Percentiles rank a stretch among this genome's conserved stretches.
These are phyloP conservation scores for Crossocerus cetratus DNA, from an alignment of 2,888 invertebrate genomes.

Conservation along the genomic window DNA sequence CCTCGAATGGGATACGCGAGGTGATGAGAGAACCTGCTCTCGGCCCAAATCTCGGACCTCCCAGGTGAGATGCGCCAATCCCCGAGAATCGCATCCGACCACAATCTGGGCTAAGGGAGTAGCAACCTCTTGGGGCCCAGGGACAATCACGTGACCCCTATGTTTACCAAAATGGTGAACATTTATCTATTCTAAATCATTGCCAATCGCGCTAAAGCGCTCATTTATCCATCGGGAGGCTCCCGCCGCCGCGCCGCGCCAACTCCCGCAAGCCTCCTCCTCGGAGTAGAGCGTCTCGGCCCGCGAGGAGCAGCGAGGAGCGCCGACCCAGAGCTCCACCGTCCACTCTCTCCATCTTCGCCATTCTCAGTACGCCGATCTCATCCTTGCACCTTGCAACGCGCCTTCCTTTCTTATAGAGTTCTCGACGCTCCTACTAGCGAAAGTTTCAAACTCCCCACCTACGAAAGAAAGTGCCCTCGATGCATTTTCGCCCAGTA, in stretches of 20 bases:
- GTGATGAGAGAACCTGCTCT: conserved; percentile 57
- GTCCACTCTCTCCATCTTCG: neutral
- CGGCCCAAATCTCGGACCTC: conserved; percentile 60
- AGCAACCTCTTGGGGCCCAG: conserved; percentile 65
- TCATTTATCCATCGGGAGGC: neutral
- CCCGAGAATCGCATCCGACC: conserved; percentile 47
- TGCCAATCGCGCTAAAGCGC: too few species aligned
- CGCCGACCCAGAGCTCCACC: too few species aligned
- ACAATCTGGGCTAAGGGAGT: conserved; percentile 67
- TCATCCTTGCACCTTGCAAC: conserved; percentile 6
- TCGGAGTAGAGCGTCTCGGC: too few species aligned
- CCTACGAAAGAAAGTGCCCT: conserved; percentile 46
- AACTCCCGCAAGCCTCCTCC: too few species aligned
- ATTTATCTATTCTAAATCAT: conserved; percentile 49
- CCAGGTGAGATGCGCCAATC: conserved; percentile 62
- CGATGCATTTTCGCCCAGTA: conserved; percentile 17
- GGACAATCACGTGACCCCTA: conserved; percentile 73
- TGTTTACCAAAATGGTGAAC: conserved; percentile 77
- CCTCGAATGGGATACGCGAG: conserved; percentile 38
- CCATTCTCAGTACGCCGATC: neutral
- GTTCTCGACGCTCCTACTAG: conserved; percentile 36
- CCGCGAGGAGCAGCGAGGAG: too few species aligned
- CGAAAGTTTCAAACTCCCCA: conserved; percentile 58
- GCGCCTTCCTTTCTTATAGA: conserved; percentile 26
- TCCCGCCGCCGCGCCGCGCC: too few species aligned